Evolutionary conservation across 1,140 invertebrate genomes (phyloP).

Genomic region (Cotesia chilonis): DNA sequence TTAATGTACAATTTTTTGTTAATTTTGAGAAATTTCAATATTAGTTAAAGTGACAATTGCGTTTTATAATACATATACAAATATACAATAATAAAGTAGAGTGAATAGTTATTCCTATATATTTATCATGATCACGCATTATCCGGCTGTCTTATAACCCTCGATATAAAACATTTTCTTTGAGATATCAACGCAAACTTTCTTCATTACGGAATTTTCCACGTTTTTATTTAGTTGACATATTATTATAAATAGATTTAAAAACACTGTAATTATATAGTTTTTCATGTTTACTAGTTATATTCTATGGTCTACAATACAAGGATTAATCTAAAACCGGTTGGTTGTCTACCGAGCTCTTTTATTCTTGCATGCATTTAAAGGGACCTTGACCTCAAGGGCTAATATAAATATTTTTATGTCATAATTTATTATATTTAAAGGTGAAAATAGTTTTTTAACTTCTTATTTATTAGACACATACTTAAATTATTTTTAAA

Average conservation of each 20-base stretch:
- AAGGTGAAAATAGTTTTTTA: no score
- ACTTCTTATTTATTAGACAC: no score
- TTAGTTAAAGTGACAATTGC: conserved; percentile 2
- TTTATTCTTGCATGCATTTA: background rate
- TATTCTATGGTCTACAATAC: background rate
- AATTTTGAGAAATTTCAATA: no score
- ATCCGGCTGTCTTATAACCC: conserved; percentile 16
- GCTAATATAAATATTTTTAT: no score
- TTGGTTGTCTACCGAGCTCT: background rate
- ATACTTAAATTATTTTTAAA: no score
- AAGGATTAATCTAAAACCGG: conserved; percentile 6
- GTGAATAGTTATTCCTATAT: background rate
- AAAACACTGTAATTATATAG: background rate
- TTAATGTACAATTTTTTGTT: no score
- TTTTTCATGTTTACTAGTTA: background rate
- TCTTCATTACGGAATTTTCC: conserved; percentile 24
- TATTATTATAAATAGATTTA: background rate
- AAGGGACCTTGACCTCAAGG: no score
- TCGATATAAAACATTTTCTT: conserved; percentile 3
- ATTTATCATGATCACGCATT: conserved; percentile 17
- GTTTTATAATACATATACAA: background rate
- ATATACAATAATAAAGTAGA: background rate
- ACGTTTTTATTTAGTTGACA: background rate
- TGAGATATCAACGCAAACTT: conserved; percentile 16
- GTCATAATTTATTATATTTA: no score